These are phyloP conservation scores for Rhadinocentrus ornatus DNA, from an alignment of 2,797 vertebrate genomes.

Conservation along the genomic window DNA sequence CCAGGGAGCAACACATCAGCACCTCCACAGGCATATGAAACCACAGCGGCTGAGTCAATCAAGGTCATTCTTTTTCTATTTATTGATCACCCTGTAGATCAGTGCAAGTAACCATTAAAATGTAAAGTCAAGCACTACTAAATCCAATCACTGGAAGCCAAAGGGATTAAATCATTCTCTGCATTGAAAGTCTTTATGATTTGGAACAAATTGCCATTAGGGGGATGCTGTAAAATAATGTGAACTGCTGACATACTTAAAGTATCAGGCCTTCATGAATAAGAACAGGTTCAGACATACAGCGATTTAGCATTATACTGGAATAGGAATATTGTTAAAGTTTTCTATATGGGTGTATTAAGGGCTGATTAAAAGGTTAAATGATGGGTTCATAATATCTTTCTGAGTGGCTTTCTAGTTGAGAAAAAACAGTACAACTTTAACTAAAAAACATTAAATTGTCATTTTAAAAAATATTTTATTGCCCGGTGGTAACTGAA, in stretches of 20 bases:
- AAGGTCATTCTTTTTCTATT: constrained; percentile 74
- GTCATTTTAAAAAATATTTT: too few species aligned
- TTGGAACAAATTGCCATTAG: constrained; percentile 76
- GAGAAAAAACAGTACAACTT: too few species aligned
- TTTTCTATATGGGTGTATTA: constrained; percentile 28
- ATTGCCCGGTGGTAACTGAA: too few species aligned
- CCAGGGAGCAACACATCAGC: constrained; percentile 29
- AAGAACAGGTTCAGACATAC: constrained; percentile 50
- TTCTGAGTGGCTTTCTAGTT: too few species aligned
- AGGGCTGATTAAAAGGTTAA: too few species aligned
- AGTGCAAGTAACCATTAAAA: constrained; percentile 69
- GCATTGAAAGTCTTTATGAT: constrained; percentile 74
- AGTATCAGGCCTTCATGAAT: constrained; percentile 47
- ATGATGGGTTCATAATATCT: too few species aligned
- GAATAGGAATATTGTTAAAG: constrained; percentile 39
- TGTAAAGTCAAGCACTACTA: constrained; percentile 71
- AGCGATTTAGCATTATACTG: constrained; percentile 38
- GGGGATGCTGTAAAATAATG: constrained; percentile 71
- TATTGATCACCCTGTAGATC: constrained; percentile 73
- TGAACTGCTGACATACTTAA: constrained; percentile 64
- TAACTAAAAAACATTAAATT: too few species aligned
- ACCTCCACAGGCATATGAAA: constrained; percentile 28
- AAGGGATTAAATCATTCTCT: constrained; percentile 65
- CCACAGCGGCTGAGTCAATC: constrained; percentile 46
- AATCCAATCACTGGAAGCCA: constrained; percentile 70